phyloP scores from a whole-genome alignment of 2,888 invertebrate genomes.

The Ophion costatus region DNA sequence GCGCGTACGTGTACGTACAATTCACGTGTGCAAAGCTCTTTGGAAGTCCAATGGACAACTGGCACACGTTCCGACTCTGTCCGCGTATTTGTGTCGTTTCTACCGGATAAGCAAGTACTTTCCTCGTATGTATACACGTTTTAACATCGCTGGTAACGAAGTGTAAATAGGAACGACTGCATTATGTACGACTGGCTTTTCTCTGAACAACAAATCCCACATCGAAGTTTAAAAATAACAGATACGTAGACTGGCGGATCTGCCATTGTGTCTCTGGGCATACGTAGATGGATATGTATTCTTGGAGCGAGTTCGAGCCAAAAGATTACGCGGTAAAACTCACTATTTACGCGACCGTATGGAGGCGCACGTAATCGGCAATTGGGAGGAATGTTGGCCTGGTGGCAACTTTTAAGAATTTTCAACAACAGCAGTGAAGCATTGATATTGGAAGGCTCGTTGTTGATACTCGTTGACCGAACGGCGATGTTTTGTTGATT shows the following conservation, averaged over 20 bases:
- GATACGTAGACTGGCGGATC: slow-evolving; percentile 27
- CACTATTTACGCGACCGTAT: not conserved
- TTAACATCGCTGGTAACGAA: slow-evolving; percentile 16
- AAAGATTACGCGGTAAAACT: slow-evolving; percentile 17
- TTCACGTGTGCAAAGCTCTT: slow-evolving; percentile 46
- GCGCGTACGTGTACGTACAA: slow-evolving; percentile 11
- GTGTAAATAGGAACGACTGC: slow-evolving; percentile 18
- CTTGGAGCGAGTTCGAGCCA: slow-evolving; percentile 38
- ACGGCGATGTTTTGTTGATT: too few species aligned
- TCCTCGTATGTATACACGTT: slow-evolving; percentile 8
- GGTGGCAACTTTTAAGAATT: not conserved
- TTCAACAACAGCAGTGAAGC: not conserved
- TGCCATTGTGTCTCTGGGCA: slow-evolving; percentile 20
- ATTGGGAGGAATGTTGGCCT: too few species aligned
- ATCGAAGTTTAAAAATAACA: slow-evolving; percentile 32
- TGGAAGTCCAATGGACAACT: slow-evolving; percentile 47
- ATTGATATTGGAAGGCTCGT: too few species aligned
- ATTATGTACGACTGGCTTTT: slow-evolving; percentile 31
- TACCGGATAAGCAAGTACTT: slow-evolving; percentile 40
- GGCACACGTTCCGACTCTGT: slow-evolving; percentile 58
- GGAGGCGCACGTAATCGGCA: not conserved
- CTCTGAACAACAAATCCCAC: slow-evolving; percentile 15
- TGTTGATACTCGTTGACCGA: too few species aligned
- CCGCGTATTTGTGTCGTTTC: slow-evolving; percentile 49
- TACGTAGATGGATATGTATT: slow-evolving; percentile 35